phyloP scores from a whole-genome alignment of 2,888 invertebrate species.

The Alloplasta piceator region DNA sequence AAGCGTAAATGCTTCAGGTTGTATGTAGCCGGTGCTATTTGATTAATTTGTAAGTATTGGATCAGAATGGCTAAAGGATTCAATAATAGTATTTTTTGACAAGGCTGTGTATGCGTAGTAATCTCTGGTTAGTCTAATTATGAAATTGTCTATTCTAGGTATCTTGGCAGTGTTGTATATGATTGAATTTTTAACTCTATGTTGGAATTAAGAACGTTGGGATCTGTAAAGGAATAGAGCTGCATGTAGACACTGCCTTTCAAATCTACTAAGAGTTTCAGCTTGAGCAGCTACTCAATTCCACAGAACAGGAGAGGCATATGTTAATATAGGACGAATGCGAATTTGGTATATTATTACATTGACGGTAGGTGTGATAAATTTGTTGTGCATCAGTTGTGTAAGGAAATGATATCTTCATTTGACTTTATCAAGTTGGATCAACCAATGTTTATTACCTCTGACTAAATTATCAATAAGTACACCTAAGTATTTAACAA shows the following conservation, averaged over 20 bases:
- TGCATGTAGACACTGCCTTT: slow-evolving; percentile 44
- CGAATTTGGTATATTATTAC: slow-evolving; percentile 58
- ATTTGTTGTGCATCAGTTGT: slow-evolving; percentile 38
- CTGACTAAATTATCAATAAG: slow-evolving; percentile 41
- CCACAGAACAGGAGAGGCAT: slow-evolving; percentile 56
- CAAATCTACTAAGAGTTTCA: slow-evolving; percentile 61
- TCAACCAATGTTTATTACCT: slow-evolving; percentile 9
- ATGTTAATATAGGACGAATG: slow-evolving; percentile 56
- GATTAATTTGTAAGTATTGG: neutral
- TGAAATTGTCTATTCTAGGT: slow-evolving; percentile 35
- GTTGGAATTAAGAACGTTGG: neutral
- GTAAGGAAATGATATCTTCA: neutral
- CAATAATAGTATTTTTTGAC: neutral
- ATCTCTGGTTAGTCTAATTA: slow-evolving; percentile 44
- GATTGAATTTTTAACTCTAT: slow-evolving; percentile 23
- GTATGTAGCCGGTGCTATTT: neutral
- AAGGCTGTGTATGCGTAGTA: slow-evolving; percentile 4
- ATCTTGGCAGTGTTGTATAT: slow-evolving; percentile 51
- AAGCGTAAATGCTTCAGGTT: slow-evolving; percentile 7
- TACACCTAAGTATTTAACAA: slow-evolving; percentile 55
- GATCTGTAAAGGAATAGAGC: slow-evolving; percentile 21
- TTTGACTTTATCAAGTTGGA: slow-evolving; percentile 45
- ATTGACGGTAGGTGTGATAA: slow-evolving; percentile 48
- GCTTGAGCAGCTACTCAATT: slow-evolving; percentile 54
- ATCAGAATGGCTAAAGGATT: neutral